Evolutionary conservation across 2,797 vertebrate genomes (phyloP), one percentile per base, ranked within the genome.

Genomic region (Orestias chungarensis): DNA sequence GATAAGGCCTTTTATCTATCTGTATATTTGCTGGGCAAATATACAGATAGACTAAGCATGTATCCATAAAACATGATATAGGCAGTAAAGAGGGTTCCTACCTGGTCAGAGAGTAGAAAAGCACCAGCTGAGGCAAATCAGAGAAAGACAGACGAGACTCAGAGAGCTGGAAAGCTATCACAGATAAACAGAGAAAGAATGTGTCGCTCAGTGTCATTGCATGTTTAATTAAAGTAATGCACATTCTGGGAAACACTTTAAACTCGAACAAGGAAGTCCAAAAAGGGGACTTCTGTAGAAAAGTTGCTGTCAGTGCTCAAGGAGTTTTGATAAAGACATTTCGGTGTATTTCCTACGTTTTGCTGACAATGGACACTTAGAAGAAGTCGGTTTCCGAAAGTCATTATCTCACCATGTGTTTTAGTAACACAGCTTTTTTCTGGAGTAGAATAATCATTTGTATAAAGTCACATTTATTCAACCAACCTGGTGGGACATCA

Each of bases 31-130:
- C 18, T 27, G 8, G 6, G 29, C 11, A 44, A 33, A n/a, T 44
- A 3, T n/a, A 40, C n/a, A 68, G 27, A 55, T 20, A 38, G 42
- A 3, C 42, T 33, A 43, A 18, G 29, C 31, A 6, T n/a, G 67
- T 10, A 38, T 33, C 46, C n/a, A 49, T 12, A 29, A n/a, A 40
- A 66, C 15, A 44, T 47, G 42, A 25, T 1, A 14, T 43, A 9
- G 61, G 6, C 2, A 25, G 2, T 3, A 43, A 3, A 38, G 42
- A 27, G 2, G 43, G 6, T 65, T 78, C 81, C 87, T 89, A 97
- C 96, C 96, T 96, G 93, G 95, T 96, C 64, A 95, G 82, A 40
- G 93, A 93, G 75, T 96, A 95, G 88, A 96, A 97, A 68, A 93
- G 79, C 64, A 97, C 88, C 62, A 97, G 89, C 68, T 96, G 94